Conservation (phyloP, 1,140 invertebrate species). For the Euwallacea fornicatus region DNA sequence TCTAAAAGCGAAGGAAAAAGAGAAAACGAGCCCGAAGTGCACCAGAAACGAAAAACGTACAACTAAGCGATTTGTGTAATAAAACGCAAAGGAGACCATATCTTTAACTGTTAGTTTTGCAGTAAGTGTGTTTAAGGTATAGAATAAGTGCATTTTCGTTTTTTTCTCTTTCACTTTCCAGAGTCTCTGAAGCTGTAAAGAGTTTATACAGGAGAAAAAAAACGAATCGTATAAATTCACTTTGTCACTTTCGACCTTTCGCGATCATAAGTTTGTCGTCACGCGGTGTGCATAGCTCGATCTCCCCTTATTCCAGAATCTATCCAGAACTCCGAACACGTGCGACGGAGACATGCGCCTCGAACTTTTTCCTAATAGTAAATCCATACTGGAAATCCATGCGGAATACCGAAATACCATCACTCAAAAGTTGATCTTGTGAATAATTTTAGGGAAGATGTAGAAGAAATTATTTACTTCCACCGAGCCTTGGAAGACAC, state of each 20-base stretch:
- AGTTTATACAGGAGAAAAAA: too few relatives aligned
- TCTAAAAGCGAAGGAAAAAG: constrained; percentile 20
- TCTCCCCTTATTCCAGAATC: constrained; percentile 13
- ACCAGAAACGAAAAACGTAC: neutral
- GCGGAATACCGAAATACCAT: constrained; percentile 27
- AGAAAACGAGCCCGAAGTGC: neutral
- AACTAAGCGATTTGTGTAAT: constrained; percentile 9
- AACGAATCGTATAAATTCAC: neutral
- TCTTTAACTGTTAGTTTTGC: too few relatives aligned
- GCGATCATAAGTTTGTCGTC: constrained; percentile 14
- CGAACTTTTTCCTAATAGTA: constrained; percentile 45
- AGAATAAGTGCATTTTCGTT: too few relatives aligned
- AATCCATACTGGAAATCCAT: constrained; percentile 47
- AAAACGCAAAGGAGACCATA: neutral
- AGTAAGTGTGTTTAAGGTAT: too few relatives aligned
- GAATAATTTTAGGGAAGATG: too few relatives aligned
- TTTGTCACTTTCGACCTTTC: neutral
- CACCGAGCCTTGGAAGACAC: too few relatives aligned
- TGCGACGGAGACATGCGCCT: constrained; percentile 44
- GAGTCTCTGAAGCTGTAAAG: too few relatives aligned
- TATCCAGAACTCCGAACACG: constrained; percentile 43
- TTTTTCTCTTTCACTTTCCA: too few relatives aligned
- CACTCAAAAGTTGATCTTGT: neutral
- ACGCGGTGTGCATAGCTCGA: constrained; percentile 18
- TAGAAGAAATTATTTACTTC: too few relatives aligned